A percentile compares a stretch with the other conserved stretches of the same genome.
These are phyloP conservation scores for Samia ricini DNA, from an alignment of 1,140 invertebrate genomes.

Conservation along the genomic window DNA sequence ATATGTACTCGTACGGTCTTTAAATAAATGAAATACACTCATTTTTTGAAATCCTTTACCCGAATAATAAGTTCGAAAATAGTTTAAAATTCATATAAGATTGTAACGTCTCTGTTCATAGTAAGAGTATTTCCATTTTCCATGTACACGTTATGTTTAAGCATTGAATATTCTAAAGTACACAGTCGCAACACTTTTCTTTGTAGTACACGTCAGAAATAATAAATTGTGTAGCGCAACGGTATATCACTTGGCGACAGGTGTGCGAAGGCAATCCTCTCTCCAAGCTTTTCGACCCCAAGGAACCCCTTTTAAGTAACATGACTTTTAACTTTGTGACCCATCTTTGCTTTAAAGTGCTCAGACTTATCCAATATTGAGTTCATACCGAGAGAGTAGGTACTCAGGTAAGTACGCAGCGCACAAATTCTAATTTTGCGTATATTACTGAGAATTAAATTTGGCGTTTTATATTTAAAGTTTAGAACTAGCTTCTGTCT, in stretches of 20 bases:
- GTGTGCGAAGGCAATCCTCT: slow-evolving; percentile 37
- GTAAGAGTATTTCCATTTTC: background rate
- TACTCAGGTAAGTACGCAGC: background rate
- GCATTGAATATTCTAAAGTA: background rate
- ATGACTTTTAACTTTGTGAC: slow-evolving; percentile 76
- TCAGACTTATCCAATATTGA: slow-evolving; percentile 45
- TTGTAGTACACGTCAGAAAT: slow-evolving; percentile 9
- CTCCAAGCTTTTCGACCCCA: slow-evolving; percentile 61
- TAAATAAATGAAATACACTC: too few species aligned
- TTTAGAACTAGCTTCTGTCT: too few species aligned
- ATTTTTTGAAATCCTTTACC: too few species aligned
- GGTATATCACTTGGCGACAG: slow-evolving; percentile 31
- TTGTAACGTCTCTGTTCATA: background rate
- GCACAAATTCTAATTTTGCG: slow-evolving; percentile 7
- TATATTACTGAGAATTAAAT: background rate
- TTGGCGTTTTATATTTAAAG: background rate
- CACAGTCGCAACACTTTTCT: background rate
- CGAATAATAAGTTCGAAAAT: too few species aligned
- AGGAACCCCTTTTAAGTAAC: slow-evolving; percentile 74
- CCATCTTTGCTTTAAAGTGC: slow-evolving; percentile 69
- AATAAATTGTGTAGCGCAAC: slow-evolving; percentile 26
- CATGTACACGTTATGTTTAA: background rate
- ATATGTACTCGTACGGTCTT: too few species aligned
- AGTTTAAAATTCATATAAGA: too few species aligned
- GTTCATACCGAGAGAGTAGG: slow-evolving; percentile 2